phyloP scores from a whole-genome alignment of 2,113 vertebrate genomes.

The Leuciscus idus region DNA sequence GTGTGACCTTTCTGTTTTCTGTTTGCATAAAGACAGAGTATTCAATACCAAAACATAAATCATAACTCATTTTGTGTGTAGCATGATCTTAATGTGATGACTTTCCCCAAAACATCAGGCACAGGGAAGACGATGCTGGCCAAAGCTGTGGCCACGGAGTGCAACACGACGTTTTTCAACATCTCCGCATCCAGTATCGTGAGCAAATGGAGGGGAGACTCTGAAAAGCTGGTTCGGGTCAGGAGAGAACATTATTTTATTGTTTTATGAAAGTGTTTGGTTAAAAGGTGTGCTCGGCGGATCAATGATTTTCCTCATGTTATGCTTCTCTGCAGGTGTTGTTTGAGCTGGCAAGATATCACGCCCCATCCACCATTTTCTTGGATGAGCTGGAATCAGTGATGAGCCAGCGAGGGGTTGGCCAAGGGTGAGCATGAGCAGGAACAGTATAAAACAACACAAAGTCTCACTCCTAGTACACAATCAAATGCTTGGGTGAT shows the following conservation, averaged over 20 bases:
- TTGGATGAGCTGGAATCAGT: slow-evolving; percentile 97
- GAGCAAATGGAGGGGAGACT: slow-evolving; percentile 98
- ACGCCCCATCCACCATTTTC: slow-evolving; percentile 97
- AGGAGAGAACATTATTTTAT: background rate
- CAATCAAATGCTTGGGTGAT: background rate
- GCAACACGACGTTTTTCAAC: slow-evolving; percentile 97
- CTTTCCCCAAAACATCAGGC: slow-evolving; percentile 71
- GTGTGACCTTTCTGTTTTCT: slow-evolving; percentile 66
- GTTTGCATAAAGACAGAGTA: background rate
- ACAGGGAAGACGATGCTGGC: slow-evolving; percentile 96
- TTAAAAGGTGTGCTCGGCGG: background rate
- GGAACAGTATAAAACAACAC: background rate
- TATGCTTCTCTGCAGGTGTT: slow-evolving; percentile 78
- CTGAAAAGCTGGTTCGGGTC: slow-evolving; percentile 95
- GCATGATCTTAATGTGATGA: background rate
- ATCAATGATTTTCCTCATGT: background rate
- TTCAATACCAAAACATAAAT: background rate
- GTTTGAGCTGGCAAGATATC: slow-evolving; percentile 94
- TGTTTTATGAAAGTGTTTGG: background rate
- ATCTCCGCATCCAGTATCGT: slow-evolving; percentile 97
- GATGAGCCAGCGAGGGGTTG: slow-evolving; percentile 91
- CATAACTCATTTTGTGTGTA: background rate
- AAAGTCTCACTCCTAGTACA: background rate
- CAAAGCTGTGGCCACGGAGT: slow-evolving; percentile 96
- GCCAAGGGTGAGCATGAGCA: slow-evolving; percentile 76